Evolutionary conservation across 1,140 invertebrate genomes (phyloP).

Genomic region (silkworm (Bombyx mori)): ASM3026992v2 NC_085122.1:7521001-7521500

Average conservation of each 20-base stretch:
- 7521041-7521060: conserved; percentile 97
- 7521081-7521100: conserved; percentile 95
- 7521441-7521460: too few species aligned
- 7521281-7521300: conserved; percentile 96
- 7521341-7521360: too few species aligned
- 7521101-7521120: conserved; percentile 67
- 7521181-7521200: conserved; percentile 67
- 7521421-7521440: too few species aligned
- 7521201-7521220: conserved; percentile 54
- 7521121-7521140: conserved; percentile 83
- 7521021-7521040: conserved; percentile 82
- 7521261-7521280: conserved; percentile 95
- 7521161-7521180: conserved; percentile 72
- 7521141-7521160: conserved; percentile 84
- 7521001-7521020: conserved; percentile 66
- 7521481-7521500: too few species aligned
- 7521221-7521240: conserved; percentile 61
- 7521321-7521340: too few species aligned
- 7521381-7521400: too few species aligned
- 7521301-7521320: conserved; percentile 78
- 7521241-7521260: conserved; percentile 91
- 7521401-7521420: too few species aligned
- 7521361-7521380: too few species aligned
- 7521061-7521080: conserved; percentile 92
- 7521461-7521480: too few species aligned